Base-by-base conservation (phyloP, 2,797 vertebrate genomes). In the Anguilla pacifica region DNA sequence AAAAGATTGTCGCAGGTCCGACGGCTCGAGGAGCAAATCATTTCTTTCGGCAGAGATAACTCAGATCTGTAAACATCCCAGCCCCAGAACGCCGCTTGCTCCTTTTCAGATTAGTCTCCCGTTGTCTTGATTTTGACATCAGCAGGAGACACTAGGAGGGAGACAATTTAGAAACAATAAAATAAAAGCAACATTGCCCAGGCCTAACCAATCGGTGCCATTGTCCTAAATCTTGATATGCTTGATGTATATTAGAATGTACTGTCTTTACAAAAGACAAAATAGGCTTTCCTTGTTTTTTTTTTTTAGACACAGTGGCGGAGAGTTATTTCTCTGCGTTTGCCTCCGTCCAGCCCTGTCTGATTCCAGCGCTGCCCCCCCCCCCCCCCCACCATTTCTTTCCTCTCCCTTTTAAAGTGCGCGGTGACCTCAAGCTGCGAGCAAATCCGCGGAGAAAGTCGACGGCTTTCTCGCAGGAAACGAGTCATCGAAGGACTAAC, bases 351-450 rank as follows among this genome's bases (percentile, higher is more conserved):
- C 90, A 86, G 90, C 88, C 92, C 88, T 87, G 88, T 84, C 55
- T 84, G 90, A 88, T 91, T 91, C 92, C 88, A 86, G 46, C 74
- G 86, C 51, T 88, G 77, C 22, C 74, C n/a, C 70, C 1, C 6
- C 51, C n/a, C 70, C 25, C 39, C 3, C 43, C 9, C 15, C 39
- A 22, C 17, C 19, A 2, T 2, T 39, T 39, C 39, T 39, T 39
- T 39, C 39, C 39, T 39, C 39, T 81, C 19, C 91, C 92, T n/a
- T n/a, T 25, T n/a, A 93, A 93, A 95, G 93, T 92, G 91, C 90
- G 89, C 88, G 51, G 89, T 94, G 95, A 95, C 94, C 93, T 95
- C 95, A 94, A 89, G 84, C 87, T 81, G 87, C 35, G 88, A 31
- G 85, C 91, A 86, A 91, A 90, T 91, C 93, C 84, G 46, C 51